Evolutionary conservation across 2,888 invertebrate genomes (phyloP).

Genomic region (Spodoptera littoralis): DNA sequence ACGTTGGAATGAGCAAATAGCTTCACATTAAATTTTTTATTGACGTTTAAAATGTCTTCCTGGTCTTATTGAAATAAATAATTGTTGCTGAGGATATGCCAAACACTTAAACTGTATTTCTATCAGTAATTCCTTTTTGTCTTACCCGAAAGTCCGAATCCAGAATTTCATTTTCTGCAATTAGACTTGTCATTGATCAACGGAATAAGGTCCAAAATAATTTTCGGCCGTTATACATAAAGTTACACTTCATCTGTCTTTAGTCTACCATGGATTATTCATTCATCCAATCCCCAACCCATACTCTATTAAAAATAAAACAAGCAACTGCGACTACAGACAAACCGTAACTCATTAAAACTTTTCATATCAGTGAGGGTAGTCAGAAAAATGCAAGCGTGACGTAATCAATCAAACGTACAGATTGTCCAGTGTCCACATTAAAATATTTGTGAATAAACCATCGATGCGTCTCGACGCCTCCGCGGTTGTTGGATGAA

Average conservation of each 20-base stretch:
- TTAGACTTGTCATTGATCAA: no score
- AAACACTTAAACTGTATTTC: no score
- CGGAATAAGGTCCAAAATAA: no score
- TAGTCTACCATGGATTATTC: slow-evolving; percentile 19
- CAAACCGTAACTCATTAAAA: slow-evolving; percentile 46
- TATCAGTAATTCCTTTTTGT: no score
- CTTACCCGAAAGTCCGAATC: no score
- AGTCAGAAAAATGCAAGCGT: slow-evolving; percentile 32
- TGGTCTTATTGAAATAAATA: no score
- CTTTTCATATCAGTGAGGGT: slow-evolving; percentile 28
- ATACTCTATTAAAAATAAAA: slow-evolving; percentile 10
- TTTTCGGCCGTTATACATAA: no score
- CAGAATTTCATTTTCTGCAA: no score
- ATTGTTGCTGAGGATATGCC: no score
- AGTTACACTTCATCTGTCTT: neutral
- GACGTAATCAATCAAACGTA: slow-evolving; percentile 36
- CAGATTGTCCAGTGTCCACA: slow-evolving; percentile 27
- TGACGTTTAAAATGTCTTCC: no score
- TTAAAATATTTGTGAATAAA: slow-evolving; percentile 51
- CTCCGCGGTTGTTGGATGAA: neutral
- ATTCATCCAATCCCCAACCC: slow-evolving; percentile 23
- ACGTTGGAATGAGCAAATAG: no score
- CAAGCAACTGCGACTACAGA: slow-evolving; percentile 2
- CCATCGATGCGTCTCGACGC: slow-evolving; percentile 42
- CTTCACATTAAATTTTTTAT: no score